phyloP scores from a whole-genome alignment of 2,888 invertebrate genomes.

The Strigamia transsilvanica region DNA sequence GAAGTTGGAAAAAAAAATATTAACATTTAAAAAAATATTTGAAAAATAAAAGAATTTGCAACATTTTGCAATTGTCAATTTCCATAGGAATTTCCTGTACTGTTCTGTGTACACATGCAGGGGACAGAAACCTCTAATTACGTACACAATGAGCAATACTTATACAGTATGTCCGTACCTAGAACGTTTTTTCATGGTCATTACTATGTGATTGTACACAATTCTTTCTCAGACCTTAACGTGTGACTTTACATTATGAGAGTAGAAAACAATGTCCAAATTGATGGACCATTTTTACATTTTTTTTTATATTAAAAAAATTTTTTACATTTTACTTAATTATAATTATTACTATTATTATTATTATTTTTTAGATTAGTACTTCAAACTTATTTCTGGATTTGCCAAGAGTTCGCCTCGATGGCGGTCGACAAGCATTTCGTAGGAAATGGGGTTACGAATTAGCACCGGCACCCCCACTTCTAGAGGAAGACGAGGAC shows the following conservation, averaged over 20 bases:
- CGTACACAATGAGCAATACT: conserved; percentile 7
- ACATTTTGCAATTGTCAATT: not conserved
- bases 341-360: too few species aligned
- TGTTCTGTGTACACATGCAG: conserved; percentile 2
- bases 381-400: conserved; percentile 66
- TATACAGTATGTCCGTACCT: too few species aligned
- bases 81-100: conserved; percentile 23
- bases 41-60: not conserved
- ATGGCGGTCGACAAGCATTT: conserved; percentile 73
- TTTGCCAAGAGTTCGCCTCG: conserved; percentile 74
- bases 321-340: not conserved
- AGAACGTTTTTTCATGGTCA: not conserved
- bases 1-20: too few species aligned
- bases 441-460: conserved; percentile 73
- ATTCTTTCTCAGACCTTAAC: not conserved
- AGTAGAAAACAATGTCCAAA: too few species aligned
- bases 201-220: not conserved
- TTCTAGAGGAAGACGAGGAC: conserved; percentile 70
- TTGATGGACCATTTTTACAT: too few species aligned
- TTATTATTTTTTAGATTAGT: conserved; percentile 18
- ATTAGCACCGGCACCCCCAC: conserved; percentile 72
- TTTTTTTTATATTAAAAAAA: not conserved
- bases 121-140: not conserved
- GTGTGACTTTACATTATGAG: not conserved
- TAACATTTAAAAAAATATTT: not conserved